Evolutionary conservation across 2,888 invertebrate species (phyloP).

Genomic region (Gnatocerus cornutus): DNA sequence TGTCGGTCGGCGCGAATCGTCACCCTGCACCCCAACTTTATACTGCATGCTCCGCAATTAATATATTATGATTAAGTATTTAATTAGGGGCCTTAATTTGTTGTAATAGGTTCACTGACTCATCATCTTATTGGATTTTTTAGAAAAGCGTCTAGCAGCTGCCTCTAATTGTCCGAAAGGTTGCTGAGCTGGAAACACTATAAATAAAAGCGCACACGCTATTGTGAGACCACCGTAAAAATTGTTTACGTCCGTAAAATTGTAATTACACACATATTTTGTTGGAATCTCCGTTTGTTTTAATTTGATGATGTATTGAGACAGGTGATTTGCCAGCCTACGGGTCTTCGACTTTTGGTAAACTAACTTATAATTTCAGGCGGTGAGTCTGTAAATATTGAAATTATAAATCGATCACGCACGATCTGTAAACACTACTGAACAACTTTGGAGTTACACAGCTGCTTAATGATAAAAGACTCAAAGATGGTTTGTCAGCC

Average conservation of each 20-base stretch:
- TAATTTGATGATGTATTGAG: constrained; percentile 28
- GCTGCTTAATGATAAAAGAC: no score
- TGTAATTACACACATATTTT: constrained; percentile 42
- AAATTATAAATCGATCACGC: constrained; percentile 2
- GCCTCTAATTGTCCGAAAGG: constrained; percentile 45
- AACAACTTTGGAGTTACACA: no score
- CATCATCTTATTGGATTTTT: constrained; percentile 48
- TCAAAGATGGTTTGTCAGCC: no score
- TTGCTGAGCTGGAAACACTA: constrained; percentile 12
- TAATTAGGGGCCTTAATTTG: constrained; percentile 68
- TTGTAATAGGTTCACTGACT: constrained; percentile 52
- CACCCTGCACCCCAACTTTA: constrained; percentile 61
- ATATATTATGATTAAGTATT: constrained; percentile 70
- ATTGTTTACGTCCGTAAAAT: constrained; percentile 49
- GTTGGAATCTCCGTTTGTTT: constrained; percentile 28
- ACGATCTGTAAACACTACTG: no score
- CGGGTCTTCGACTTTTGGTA: background rate
- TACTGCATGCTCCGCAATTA: constrained; percentile 69
- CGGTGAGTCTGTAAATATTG: constrained; percentile 7
- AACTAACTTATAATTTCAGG: constrained; percentile 11
- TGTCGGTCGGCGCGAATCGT: constrained; percentile 61
- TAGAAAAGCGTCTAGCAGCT: constrained; percentile 50
- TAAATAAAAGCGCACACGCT: constrained; percentile 33
- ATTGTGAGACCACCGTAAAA: constrained; percentile 44
- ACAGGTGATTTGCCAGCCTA: constrained; percentile 12